Evolutionary conservation across 2,888 invertebrate species (phyloP).

Genomic region (Aphelenchoides bicaudatus): DNA sequence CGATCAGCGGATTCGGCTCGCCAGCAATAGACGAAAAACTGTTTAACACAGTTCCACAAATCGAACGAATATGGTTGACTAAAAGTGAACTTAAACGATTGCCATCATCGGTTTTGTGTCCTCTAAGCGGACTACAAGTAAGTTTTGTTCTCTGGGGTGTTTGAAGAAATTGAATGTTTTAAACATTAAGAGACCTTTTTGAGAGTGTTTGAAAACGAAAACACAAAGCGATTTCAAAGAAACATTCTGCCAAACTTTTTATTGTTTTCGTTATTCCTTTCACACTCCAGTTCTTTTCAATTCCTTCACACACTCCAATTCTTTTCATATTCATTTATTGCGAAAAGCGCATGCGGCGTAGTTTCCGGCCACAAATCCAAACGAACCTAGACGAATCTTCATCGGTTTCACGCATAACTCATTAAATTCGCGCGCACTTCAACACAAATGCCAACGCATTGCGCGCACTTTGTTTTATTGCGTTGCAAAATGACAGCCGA

Average conservation of each 20-base stretch:
- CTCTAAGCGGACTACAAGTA: slow-evolving; percentile 27
- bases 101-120: slow-evolving; percentile 23
- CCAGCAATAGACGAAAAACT: slow-evolving; percentile 9
- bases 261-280: too few relatives aligned
- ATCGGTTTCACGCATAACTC: too few relatives aligned
- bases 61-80: slow-evolving; percentile 23
- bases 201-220: slow-evolving; percentile 16
- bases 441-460: too few relatives aligned
- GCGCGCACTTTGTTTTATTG: too few relatives aligned
- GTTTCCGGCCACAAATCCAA: too few relatives aligned
- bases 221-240: too few relatives aligned
- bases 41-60: slow-evolving; percentile 20
- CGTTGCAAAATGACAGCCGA: too few relatives aligned
- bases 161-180: slow-evolving; percentile 18
- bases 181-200: slow-evolving; percentile 16
- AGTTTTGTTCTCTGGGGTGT: slow-evolving; percentile 11
- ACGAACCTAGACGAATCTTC: too few relatives aligned
- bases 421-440: too few relatives aligned
- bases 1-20: slow-evolving; percentile 18
- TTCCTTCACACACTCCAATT: too few relatives aligned
- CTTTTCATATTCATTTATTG: slow-evolving; percentile 6
- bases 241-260: too few relatives aligned
- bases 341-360: slow-evolving; percentile 3
- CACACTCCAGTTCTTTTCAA: too few relatives aligned
- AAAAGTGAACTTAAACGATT: slow-evolving; percentile 20